Percentiles rank a stretch among this genome's conserved stretches.
These are phyloP conservation scores for Caenorhabditis sp. DNA, from an alignment of 2,888 invertebrate genomes.

Conservation along the genomic window DNA sequence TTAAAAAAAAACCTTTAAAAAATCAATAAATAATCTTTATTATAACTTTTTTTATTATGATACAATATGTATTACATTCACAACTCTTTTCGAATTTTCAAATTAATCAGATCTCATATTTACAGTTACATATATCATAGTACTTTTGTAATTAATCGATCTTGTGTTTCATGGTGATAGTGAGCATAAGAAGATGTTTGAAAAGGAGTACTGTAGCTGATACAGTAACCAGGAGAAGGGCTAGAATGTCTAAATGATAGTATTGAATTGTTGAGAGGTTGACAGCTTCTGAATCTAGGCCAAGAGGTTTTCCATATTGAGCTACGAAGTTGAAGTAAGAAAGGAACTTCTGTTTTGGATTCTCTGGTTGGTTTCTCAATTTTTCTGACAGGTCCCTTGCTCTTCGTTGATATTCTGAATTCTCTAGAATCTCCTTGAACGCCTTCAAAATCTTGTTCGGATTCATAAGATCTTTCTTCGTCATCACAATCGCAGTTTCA, in stretches of 20 bases:
- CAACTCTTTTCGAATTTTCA: too few relatives aligned
- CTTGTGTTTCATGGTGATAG: constrained; percentile 7
- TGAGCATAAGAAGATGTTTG: neutral
- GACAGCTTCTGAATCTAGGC: constrained; percentile 24
- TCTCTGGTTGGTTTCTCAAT: constrained; percentile 31
- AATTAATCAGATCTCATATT: too few relatives aligned
- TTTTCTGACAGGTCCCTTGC: constrained; percentile 19
- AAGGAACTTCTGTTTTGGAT: constrained; percentile 26
- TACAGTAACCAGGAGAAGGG: neutral
- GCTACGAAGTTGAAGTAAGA: constrained; percentile 38
- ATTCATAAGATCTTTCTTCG: constrained; percentile 30
- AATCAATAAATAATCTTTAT: too few relatives aligned
- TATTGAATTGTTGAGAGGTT: constrained; percentile 26
- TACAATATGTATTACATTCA: too few relatives aligned
- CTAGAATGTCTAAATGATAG: constrained; percentile 23
- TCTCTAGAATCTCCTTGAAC: constrained; percentile 20
- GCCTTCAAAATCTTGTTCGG: constrained; percentile 13
- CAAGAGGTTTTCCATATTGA: constrained; percentile 27
- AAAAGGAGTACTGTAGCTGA: neutral
- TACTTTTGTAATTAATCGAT: constrained; percentile 7
- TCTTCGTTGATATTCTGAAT: constrained; percentile 13
- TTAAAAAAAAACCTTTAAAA: too few relatives aligned
- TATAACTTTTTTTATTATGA: too few relatives aligned
- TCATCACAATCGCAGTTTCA: constrained; percentile 31
- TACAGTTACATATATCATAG: too few relatives aligned